Percentiles rank a stretch among this genome's conserved stretches.
Evolutionary conservation across 2,797 vertebrate genomes (phyloP).

Genomic region (Benthosema pterotum): DNA sequence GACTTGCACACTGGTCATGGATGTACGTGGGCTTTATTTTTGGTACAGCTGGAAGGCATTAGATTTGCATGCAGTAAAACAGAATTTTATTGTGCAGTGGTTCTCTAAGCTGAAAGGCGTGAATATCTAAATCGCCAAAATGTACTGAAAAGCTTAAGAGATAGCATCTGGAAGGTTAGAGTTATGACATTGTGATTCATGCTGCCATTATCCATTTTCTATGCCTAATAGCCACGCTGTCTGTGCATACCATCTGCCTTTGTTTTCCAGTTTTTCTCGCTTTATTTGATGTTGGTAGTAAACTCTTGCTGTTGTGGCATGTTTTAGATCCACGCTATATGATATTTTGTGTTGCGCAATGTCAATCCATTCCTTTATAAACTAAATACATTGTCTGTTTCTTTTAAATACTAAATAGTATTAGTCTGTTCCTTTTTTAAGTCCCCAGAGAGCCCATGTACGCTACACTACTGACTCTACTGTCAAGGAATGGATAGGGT

Average conservation of each 20-base stretch:
- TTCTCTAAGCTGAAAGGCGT: slow-evolving; percentile 6
- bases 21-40: slow-evolving; percentile 16
- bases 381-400: neutral
- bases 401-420: neutral
- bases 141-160: slow-evolving; percentile 4
- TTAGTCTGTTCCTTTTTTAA: slow-evolving; percentile 23
- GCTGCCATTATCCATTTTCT: slow-evolving; percentile 12
- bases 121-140: neutral
- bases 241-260: slow-evolving; percentile 28
- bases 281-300: slow-evolving; percentile 32
- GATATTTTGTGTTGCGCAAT: slow-evolving; percentile 14
- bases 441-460: slow-evolving; percentile 12
- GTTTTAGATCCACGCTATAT: slow-evolving; percentile 12
- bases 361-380: slow-evolving; percentile 7
- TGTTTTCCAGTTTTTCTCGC: slow-evolving; percentile 17
- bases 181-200: slow-evolving; percentile 6
- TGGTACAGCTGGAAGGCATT: neutral
- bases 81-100: neutral
- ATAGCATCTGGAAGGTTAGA: slow-evolving; percentile 1
- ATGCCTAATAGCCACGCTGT: slow-evolving; percentile 22
- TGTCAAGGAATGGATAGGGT: slow-evolving; percentile 41
- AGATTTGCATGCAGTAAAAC: neutral
- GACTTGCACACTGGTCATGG: neutral
- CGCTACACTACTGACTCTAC: slow-evolving; percentile 24
- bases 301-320: slow-evolving; percentile 21